Evolutionary conservation across 2,888 invertebrate genomes (phyloP).

Genomic region (Meganola albula): DNA sequence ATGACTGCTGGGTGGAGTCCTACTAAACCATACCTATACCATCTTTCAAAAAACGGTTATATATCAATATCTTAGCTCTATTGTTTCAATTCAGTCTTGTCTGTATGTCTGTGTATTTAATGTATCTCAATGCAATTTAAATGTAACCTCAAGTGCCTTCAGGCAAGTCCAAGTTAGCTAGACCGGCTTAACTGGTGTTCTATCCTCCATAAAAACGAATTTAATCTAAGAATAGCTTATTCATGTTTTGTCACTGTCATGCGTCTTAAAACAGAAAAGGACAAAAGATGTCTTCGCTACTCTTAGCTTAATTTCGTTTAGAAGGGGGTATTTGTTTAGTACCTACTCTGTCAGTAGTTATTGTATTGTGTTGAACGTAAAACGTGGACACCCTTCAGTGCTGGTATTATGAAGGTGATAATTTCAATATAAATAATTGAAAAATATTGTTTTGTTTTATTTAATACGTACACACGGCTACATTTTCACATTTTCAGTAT

Average conservation of each 20-base stretch:
- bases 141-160: constrained; percentile 70
- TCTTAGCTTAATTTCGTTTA: too few species aligned
- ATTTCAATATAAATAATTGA: constrained; percentile 72
- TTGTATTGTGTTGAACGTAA: constrained; percentile 72
- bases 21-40: too few species aligned
- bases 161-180: constrained; percentile 57
- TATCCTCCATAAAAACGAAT: constrained; percentile 18
- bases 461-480: constrained; percentile 15
- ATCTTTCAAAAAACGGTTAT: too few species aligned
- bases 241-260: too few species aligned
- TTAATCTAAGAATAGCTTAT: too few species aligned
- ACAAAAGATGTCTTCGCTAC: too few species aligned
- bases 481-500: too few species aligned
- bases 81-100: too few species aligned
- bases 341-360: constrained; percentile 44
- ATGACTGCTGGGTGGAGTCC: too few species aligned
- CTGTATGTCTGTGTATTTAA: too few species aligned
- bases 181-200: constrained; percentile 54
- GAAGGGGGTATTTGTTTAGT: constrained; percentile 31
- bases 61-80: too few species aligned
- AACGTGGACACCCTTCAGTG: constrained; percentile 73
- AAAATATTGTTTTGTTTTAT: constrained; percentile 36
- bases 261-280: too few species aligned
- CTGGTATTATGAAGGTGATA: constrained; percentile 71
- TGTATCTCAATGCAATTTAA: constrained; percentile 54